Base-by-base conservation (phyloP, 2,797 vertebrate species). In the Harpagifer antarcticus region DNA sequence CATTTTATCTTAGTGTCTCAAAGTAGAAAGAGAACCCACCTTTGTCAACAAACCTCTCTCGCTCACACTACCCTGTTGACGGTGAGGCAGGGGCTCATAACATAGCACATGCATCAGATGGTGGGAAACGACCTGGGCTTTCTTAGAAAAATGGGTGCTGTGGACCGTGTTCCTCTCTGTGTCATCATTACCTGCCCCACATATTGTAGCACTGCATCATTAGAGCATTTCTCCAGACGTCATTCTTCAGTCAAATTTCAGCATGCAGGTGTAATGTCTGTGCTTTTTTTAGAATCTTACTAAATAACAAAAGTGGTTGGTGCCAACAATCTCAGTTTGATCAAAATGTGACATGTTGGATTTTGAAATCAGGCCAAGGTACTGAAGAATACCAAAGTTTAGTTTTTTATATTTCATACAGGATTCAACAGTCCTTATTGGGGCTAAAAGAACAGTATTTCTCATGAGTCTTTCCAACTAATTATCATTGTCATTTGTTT, bases 21-120 rank as follows among this genome's bases (percentile, higher is more conserved):
- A 93, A 90, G 88, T 89, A 90, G 89, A 88, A 87, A 77, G 74
- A 79, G 74, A 69, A 69, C 66, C 81, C 68, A 72, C 68, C 92
- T 86, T 31, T 86, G 83, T 89, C 92, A 92, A 86, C 90, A 92
- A 86, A 88, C 59, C 70, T 66, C 80, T 52, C 67, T 76, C 17
- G 11, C 69, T 80, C 76, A 70, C 85, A 82, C 83, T 33, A 43
- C 16, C 72, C 59, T 33, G 67, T 67, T 10, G 77, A 82, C 15
- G 63, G 42, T 4, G 40, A 60, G 59, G 76, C 43, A 68, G 49
- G 64, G 37, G 65, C 81, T 83, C 72, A 70, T 76, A 78, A 84
- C 86, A 55, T 80, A 68, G 48, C 79, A 66, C 79, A 85, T 79
- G 82, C 81, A 82, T 89, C 86, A 82, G 66, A 65, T 42, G 10